phyloP scores from a whole-genome alignment of 23 tunicate genomes.

The Oikopleura vanhoeffeni region DNA sequence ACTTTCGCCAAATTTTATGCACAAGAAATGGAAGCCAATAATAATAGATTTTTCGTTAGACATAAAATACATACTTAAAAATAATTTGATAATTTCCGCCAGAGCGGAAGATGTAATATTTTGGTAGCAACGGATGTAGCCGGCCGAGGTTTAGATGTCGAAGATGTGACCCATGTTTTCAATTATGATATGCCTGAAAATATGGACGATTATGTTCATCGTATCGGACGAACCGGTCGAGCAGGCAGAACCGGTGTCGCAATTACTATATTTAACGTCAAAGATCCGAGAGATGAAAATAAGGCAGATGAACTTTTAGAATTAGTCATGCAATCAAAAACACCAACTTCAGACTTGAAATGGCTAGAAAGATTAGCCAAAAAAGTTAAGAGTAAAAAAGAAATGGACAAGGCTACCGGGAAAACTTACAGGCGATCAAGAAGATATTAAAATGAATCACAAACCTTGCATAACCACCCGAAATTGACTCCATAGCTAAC shows the following conservation, averaged over 20 bases:
- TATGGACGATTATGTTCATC: conserved; percentile 82
- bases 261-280: background rate
- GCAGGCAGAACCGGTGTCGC: background rate
- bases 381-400: background rate
- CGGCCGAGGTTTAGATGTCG: conserved; percentile 80
- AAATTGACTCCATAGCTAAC: too few relatives aligned
- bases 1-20: too few relatives aligned
- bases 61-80: too few relatives aligned
- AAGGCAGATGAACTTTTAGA: background rate
- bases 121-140: conserved; percentile 85
- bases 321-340: background rate
- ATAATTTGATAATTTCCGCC: too few relatives aligned
- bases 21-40: too few relatives aligned
- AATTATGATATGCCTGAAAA: conserved; percentile 77
- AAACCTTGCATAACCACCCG: too few relatives aligned
- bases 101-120: conserved; percentile 20
- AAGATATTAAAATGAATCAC: background rate
- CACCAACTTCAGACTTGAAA: background rate
- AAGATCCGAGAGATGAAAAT: background rate
- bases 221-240: conserved; percentile 78
- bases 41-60: too few relatives aligned
- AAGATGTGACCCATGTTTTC: conserved; percentile 80
- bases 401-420: background rate
- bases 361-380: background rate
- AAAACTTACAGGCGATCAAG: background rate